Percentiles rank a stretch among this genome's conserved stretches.
Conservation (phyloP, 2,888 invertebrate species). For the Auanema sp. region DNA sequence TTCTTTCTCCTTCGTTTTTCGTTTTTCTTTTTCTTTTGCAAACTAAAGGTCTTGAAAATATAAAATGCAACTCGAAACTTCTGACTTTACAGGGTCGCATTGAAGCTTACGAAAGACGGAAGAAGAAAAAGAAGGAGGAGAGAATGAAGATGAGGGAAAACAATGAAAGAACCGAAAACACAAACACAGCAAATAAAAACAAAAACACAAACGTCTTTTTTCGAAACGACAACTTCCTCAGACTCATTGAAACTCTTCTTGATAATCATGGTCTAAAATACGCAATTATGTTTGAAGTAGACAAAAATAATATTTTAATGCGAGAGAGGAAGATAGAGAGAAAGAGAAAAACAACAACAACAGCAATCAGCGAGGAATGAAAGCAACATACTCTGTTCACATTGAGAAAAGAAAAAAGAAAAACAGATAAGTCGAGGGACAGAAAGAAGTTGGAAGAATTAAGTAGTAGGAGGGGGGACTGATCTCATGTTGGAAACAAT, state of each 20-base stretch:
- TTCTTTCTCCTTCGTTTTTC: no score
- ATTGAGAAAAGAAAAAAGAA: no score
- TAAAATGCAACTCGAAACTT: not conserved
- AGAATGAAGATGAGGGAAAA: not conserved
- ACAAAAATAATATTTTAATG: conserved; percentile 3
- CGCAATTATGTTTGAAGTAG: not conserved
- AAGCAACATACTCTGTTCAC: no score
- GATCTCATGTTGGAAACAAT: no score
- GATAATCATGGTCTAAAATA: conserved; percentile 27
- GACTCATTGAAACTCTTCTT: conserved; percentile 46
- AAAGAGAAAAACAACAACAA: not conserved
- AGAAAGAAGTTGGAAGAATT: no score
- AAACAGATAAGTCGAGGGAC: no score
- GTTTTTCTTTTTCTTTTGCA: no score
- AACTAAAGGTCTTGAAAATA: not conserved
- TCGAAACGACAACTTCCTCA: conserved; percentile 48
- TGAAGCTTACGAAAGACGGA: not conserved
- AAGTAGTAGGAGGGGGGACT: no score
- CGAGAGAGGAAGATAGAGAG: conserved; percentile 9
- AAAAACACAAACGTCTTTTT: conserved; percentile 36
- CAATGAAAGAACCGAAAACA: not conserved
- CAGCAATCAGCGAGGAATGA: not conserved
- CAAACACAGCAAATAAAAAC: conserved; percentile 2
- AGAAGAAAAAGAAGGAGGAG: no score
- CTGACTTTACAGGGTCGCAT: no score